A percentile compares a stretch with the other conserved stretches of the same genome.
phyloP scores from a whole-genome alignment of 2,113 vertebrate species.

The Dipodomys ordii region DNA sequence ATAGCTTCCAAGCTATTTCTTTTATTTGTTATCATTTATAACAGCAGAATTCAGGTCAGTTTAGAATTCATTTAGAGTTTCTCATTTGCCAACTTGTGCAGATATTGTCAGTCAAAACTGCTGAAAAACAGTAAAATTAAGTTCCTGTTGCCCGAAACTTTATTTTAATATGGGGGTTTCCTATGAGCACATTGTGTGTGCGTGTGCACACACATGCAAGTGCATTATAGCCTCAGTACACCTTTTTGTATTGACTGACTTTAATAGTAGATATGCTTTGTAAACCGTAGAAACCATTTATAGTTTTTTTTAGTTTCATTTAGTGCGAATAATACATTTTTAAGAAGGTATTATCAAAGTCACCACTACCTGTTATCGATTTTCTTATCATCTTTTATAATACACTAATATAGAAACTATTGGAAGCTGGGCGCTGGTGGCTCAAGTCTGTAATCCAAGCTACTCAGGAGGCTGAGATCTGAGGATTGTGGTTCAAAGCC shows the following conservation, averaged over 20 bases:
- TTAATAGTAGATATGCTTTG: neutral
- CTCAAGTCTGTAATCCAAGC: no score
- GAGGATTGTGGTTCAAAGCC: no score
- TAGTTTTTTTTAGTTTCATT: neutral
- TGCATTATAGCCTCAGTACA: neutral
- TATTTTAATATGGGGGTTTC: neutral
- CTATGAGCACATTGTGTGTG: neutral
- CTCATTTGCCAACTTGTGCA: neutral
- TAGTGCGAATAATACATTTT: neutral
- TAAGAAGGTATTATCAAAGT: neutral
- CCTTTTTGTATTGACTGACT: neutral
- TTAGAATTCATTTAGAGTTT: conserved; percentile 22
- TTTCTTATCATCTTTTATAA: neutral
- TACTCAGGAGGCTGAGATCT: no score
- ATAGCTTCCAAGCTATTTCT: neutral
- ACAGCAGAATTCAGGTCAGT: neutral
- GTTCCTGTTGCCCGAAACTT: neutral
- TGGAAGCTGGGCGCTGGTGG: neutral
- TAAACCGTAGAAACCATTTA: neutral
- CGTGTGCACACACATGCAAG: no score
- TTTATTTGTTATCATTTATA: neutral
- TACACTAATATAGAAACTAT: neutral
- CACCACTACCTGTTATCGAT: neutral
- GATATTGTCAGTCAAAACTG: neutral
- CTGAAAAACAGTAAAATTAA: conserved; percentile 10